These are phyloP conservation scores for Aeoliscus strigatus DNA, from an alignment of 2,797 vertebrate genomes.

Conservation along the genomic window DNA sequence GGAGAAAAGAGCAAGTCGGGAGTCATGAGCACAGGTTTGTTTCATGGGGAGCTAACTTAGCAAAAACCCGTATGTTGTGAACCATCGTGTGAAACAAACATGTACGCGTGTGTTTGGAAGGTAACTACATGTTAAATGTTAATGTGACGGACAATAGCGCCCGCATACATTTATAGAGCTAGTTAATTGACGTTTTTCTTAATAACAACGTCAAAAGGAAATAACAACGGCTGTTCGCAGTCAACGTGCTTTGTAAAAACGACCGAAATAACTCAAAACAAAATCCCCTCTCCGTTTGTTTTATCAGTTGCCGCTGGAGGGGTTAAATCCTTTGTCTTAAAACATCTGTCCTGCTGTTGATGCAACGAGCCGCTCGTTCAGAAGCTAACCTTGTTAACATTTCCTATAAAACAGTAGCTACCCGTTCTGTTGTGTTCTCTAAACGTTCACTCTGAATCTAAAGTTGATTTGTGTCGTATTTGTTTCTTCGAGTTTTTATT, in stretches of 20 bases:
- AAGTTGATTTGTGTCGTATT: background rate
- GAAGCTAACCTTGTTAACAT: too few relatives aligned
- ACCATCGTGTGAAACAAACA: too few relatives aligned
- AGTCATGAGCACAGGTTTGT: slow-evolving; percentile 86
- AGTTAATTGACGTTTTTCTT: slow-evolving; percentile 62
- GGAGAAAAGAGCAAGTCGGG: slow-evolving; percentile 73
- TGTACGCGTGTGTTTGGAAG: too few relatives aligned
- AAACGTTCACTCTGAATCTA: too few relatives aligned
- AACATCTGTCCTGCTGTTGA: slow-evolving; percentile 69
- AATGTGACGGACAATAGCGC: slow-evolving; percentile 22
- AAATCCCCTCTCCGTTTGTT: slow-evolving; percentile 15
- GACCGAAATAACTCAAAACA: slow-evolving; percentile 5
- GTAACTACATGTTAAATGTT: background rate
- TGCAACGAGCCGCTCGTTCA: slow-evolving; percentile 28
- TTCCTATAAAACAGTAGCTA: background rate
- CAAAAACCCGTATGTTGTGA: slow-evolving; percentile 6
- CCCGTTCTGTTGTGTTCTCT: background rate
- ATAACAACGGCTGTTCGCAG: slow-evolving; percentile 20
- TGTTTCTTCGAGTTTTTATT: slow-evolving; percentile 20
- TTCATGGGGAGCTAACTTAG: slow-evolving; percentile 46
- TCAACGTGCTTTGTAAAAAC: slow-evolving; percentile 24
- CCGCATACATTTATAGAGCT: slow-evolving; percentile 37
- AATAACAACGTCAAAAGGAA: slow-evolving; percentile 50
- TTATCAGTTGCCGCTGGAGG: slow-evolving; percentile 39
- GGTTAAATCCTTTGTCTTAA: slow-evolving; percentile 70